A percentile compares a stretch with the other conserved stretches of the same genome.
phyloP scores from a whole-genome alignment of 2,888 invertebrate genomes.

The Napeogenes sylphis region DNA sequence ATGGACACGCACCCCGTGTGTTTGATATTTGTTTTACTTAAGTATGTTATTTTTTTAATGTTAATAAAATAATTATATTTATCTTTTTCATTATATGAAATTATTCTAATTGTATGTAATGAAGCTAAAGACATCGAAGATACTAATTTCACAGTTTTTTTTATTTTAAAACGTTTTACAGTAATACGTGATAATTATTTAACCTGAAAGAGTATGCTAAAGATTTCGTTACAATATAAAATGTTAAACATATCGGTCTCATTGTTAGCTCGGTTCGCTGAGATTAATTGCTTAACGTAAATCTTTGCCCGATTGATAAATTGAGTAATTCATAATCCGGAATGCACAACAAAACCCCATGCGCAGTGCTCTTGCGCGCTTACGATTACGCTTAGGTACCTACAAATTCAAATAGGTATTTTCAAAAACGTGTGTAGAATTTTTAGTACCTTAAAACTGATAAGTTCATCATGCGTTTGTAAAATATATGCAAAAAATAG shows the following conservation, averaged over 20 bases:
- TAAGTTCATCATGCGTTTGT: no score
- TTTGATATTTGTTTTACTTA: no score
- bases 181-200: neutral
- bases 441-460: no score
- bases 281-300: slow-evolving; percentile 11
- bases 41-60: neutral
- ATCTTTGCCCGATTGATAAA: slow-evolving; percentile 47
- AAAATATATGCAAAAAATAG: no score
- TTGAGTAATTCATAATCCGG: slow-evolving; percentile 65
- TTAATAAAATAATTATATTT: neutral
- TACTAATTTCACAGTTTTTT: no score
- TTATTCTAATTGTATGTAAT: neutral
- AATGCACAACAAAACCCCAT: slow-evolving; percentile 47
- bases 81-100: neutral
- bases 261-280: neutral
- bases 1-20: slow-evolving; percentile 4
- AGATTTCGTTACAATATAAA: neutral
- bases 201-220: no score
- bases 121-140: no score
- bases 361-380: slow-evolving; percentile 19
- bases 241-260: neutral
- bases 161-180: no score
- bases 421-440: no score
- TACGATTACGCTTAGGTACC: neutral
- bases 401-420: neutral